Evolutionary conservation across 1,140 invertebrate genomes (phyloP).

Genomic region (Dinoponera quadriceps): DNA sequence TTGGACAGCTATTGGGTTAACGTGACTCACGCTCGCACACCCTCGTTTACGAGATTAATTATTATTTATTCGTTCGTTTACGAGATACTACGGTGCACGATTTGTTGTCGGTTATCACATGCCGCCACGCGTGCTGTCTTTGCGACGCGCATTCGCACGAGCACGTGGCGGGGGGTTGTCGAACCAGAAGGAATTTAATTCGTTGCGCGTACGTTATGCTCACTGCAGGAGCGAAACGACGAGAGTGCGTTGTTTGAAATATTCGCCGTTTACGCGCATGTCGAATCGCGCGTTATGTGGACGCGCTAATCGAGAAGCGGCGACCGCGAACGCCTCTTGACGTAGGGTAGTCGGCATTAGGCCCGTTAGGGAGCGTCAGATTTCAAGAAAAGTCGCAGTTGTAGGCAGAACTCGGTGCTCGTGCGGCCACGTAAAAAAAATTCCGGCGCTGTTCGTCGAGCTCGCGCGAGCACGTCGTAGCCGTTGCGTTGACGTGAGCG

Average conservation of each 20-base stretch:
- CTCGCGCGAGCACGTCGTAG: constrained; percentile 19
- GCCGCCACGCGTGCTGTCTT: background rate
- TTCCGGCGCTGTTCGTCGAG: background rate
- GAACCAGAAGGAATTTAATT: constrained; percentile 70
- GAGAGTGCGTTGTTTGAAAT: constrained; percentile 52
- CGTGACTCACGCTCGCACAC: background rate
- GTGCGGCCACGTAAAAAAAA: constrained; percentile 12
- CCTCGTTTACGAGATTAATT: constrained; percentile 1
- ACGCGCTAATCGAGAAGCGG: too few relatives aligned
- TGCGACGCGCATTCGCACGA: background rate
- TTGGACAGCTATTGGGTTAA: background rate
- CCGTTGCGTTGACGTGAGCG: constrained; percentile 30
- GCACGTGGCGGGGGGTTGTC: constrained; percentile 68
- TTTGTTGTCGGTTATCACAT: background rate
- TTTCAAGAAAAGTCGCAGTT: background rate
- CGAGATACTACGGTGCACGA: background rate
- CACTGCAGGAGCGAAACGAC: constrained; percentile 28
- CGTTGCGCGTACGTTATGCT: constrained; percentile 64
- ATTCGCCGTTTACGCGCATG: constrained; percentile 56
- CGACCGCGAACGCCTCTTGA: too few relatives aligned
- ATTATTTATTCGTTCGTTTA: constrained; percentile 10
- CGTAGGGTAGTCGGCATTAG: too few relatives aligned
- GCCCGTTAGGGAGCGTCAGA: background rate
- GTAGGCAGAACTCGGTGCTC: background rate
- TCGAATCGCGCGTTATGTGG: constrained; percentile 11